Base-by-base conservation (phyloP, 2,113 vertebrate genomes). In the Chloropsis hardwickii region DNA sequence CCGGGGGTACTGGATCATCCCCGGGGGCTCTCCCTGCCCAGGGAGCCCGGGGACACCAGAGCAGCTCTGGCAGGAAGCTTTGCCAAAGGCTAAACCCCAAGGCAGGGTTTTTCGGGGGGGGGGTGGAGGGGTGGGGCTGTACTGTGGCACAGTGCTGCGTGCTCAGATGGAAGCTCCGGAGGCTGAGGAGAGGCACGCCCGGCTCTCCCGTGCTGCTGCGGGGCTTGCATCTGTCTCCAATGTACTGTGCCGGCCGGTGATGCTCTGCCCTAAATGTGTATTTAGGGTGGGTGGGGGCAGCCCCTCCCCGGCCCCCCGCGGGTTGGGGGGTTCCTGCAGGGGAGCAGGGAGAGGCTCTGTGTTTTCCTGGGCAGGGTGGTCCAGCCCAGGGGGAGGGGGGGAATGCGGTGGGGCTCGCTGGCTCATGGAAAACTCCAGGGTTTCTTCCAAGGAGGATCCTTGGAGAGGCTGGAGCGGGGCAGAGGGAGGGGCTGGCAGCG, bases 161-260 rank as follows among this genome's bases (percentile, higher is more conserved):
- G 73, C 61, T 66, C 37, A 22, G 45, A 33, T 37, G 31, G 35
- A 14, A 10, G 14, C 10, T 83, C 23, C 4, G 8, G 28, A 65
- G 42, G 44, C 61, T 40, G 88, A 9, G 4, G 9, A 37, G 71
- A 60, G 85, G 37, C 70, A 20, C 0, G 12, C 17, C 62, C 42
- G 80, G 31, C 29, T 58, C 47, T 20, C 76, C 56, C 1, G 3
- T 0, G 11, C 20, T 0, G 24, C 91, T 35, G 47, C 2, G 0
- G 78, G 61, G 40, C 42, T 84, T 20, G 57, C 78, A 72, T 90
- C 94, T 87, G 90, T 64, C 85, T 93, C 74, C 74, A 69, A 71
- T 76, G 70, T 79, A 21, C 90, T 76, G 39, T 72, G 40, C 78
- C 84, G 33, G 87, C 48, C 0, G 4, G 44, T 1, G 0, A 17